These are phyloP conservation scores for Musca domestica DNA, from an alignment of 1,140 invertebrate species.

Conservation along the genomic window DNA sequence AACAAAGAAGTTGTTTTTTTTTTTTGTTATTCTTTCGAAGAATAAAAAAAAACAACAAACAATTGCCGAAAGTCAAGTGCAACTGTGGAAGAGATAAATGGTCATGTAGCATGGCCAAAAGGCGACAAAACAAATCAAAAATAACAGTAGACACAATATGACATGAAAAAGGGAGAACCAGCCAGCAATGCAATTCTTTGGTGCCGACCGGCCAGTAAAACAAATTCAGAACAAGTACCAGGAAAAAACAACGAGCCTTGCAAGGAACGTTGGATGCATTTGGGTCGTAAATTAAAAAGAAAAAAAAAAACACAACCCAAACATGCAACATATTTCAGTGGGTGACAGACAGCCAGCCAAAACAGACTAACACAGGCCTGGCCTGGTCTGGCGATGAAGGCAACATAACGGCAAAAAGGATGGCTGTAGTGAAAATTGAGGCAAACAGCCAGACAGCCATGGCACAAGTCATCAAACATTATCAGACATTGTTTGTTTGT, in stretches of 20 bases:
- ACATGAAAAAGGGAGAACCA: no score
- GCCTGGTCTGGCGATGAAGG: not conserved
- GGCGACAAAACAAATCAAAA: no score
- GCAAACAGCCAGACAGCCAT: no score
- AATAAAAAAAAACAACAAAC: not conserved
- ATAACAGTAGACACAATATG: no score
- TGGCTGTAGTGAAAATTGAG: no score
- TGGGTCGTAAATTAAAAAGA: not conserved
- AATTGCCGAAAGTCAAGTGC: not conserved
- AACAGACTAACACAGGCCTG: no score
- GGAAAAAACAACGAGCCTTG: no score
- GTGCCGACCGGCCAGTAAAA: not conserved
- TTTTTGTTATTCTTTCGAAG: no score
- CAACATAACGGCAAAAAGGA: not conserved
- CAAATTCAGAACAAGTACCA: not conserved
- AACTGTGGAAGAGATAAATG: slow-evolving; percentile 7
- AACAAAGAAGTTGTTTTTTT: no score
- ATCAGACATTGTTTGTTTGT: no score
- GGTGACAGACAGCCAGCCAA: slow-evolving; percentile 10
- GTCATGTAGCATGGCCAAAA: slow-evolving; percentile 22
- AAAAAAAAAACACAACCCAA: not conserved
- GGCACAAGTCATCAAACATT: not conserved
- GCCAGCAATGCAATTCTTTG: not conserved
- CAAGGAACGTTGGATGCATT: not conserved
- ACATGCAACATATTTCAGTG: slow-evolving; percentile 36